These are phyloP conservation scores for Argentina silus DNA, from an alignment of 2,797 vertebrate genomes.

Conservation along the genomic window DNA sequence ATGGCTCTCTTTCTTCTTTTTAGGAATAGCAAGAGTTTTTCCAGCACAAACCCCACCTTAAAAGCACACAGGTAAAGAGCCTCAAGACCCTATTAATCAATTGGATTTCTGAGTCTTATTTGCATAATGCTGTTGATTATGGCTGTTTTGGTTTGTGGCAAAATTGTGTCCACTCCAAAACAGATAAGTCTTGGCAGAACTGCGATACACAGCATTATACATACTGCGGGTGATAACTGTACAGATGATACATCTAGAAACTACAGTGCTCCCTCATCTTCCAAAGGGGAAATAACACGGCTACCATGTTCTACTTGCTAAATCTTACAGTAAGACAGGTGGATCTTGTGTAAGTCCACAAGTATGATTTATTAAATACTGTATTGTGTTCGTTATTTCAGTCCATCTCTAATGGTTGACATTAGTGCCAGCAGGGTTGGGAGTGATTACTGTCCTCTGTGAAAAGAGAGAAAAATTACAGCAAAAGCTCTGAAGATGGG, in stretches of 20 bases:
- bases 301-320: conserved; percentile 58
- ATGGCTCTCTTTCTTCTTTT: neutral
- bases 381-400: conserved; percentile 38
- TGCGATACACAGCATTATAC: neutral
- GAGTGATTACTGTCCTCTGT: conserved; percentile 75
- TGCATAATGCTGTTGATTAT: conserved; percentile 15
- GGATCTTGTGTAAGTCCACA: conserved; percentile 52
- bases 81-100: neutral
- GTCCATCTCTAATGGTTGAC: conserved; percentile 65
- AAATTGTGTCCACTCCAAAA: conserved; percentile 20
- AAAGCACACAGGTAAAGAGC: neutral
- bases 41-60: neutral
- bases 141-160: neutral
- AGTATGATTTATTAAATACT: conserved; percentile 62
- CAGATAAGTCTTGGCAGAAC: conserved; percentile 19
- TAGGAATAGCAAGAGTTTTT: conserved; percentile 7
- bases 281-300: conserved; percentile 58
- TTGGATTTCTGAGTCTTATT: neutral
- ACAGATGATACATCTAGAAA: neutral
- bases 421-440: conserved; percentile 66
- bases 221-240: neutral
- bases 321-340: conserved; percentile 65
- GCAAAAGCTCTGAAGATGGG: conserved; percentile 66
- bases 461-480: conserved; percentile 73
- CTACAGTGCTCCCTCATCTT: conserved; percentile 50